phyloP scores from a whole-genome alignment of 2,888 invertebrate species.

The Miltochrista miniata region DNA sequence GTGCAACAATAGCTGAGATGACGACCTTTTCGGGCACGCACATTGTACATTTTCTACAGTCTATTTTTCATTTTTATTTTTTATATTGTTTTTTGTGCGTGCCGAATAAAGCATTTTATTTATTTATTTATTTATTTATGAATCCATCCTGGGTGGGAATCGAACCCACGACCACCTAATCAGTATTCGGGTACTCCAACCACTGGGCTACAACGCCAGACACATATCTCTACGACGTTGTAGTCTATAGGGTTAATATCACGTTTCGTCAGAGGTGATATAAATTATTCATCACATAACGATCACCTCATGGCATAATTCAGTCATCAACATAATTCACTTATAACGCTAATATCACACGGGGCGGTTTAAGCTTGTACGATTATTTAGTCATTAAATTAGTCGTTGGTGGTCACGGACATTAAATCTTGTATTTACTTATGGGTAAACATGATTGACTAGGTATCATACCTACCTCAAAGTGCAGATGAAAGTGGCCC shows the following conservation, averaged over 20 bases:
- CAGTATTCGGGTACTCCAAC: no score
- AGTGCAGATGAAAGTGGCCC: not conserved
- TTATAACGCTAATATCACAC: constrained; percentile 14
- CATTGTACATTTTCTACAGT: no score
- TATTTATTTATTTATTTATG: no score
- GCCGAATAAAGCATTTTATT: no score
- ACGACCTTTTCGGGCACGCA: no score
- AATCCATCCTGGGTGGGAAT: no score
- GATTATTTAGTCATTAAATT: constrained; percentile 3
- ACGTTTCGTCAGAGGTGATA: not conserved
- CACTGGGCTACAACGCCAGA: no score
- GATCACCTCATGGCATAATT: constrained; percentile 14
- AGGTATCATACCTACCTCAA: constrained; percentile 1
- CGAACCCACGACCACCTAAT: no score
- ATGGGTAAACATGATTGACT: constrained; percentile 3
- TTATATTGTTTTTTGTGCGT: no score
- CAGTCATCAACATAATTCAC: constrained; percentile 15
- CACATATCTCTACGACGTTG: not conserved
- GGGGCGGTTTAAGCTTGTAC: not conserved
- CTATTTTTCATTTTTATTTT: no score
- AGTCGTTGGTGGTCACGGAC: not conserved
- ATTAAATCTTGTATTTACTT: no score
- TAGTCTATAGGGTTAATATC: not conserved
- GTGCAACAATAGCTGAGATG: no score
- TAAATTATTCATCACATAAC: constrained; percentile 29